These are phyloP conservation scores for Cephus cinctus DNA, from an alignment of 1,140 invertebrate genomes.

Conservation along the genomic window DNA sequence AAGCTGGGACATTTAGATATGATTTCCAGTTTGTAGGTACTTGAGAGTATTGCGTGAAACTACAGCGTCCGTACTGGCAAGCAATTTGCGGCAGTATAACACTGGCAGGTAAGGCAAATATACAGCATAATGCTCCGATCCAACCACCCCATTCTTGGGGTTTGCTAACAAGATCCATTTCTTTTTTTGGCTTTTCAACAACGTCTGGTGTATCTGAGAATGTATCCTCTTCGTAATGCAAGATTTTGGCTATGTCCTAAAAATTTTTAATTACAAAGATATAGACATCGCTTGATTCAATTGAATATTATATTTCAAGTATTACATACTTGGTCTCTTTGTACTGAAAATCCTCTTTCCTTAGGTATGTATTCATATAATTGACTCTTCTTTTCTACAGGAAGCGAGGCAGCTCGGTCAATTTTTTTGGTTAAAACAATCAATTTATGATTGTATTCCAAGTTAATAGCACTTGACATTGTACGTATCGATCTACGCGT, in stretches of 20 bases:
- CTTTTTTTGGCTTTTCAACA: constrained; percentile 33
- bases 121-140: constrained; percentile 38
- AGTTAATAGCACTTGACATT: constrained; percentile 28
- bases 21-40: constrained; percentile 30
- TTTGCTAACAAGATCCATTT: constrained; percentile 37
- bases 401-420: constrained; percentile 46
- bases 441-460: constrained; percentile 31
- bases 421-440: constrained; percentile 26
- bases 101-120: constrained; percentile 27
- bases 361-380: constrained; percentile 30
- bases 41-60: constrained; percentile 20
- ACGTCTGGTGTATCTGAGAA: constrained; percentile 18
- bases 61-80: constrained; percentile 38
- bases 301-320: constrained; percentile 3
- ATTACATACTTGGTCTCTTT: constrained; percentile 37
- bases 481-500: constrained; percentile 42
- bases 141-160: constrained; percentile 50
- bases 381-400: constrained; percentile 37
- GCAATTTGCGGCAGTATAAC: constrained; percentile 39
- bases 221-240: constrained; percentile 27
- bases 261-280: not conserved
- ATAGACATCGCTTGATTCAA: constrained; percentile 2
- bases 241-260: constrained; percentile 31
- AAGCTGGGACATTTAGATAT: constrained; percentile 35
- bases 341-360: constrained; percentile 45